Base-by-base conservation (phyloP, 2,888 invertebrate genomes). In the Caenorhabditis wallacei region DNA sequence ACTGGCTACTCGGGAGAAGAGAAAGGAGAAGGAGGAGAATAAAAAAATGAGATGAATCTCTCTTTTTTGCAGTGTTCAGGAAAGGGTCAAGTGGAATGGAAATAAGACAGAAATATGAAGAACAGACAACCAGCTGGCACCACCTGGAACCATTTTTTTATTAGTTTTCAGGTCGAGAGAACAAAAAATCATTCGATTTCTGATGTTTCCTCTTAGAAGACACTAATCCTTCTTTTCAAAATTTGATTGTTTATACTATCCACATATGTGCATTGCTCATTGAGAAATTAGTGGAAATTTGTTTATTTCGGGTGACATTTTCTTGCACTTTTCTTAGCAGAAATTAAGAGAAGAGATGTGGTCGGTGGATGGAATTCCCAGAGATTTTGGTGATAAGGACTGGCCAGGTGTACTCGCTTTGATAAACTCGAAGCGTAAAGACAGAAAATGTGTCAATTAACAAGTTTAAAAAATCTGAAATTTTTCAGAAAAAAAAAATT, bases 271-370 rank as follows among this genome's bases (percentile, higher is more conserved):
- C 61, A 46, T 61, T 51, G 48, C 63, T 56, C 54, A 64, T 16
- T 46, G 56, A 18, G n/a, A 26, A n/a, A 22, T 20, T 16, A n/a
- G 16, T 56, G 2, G 46, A 13, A 22, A 71, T 71, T 71, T 74
- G 74, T 74, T 74, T 74, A 74, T 74, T 74, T 57, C 64, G 56
- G n/a, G n/a, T 64, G 35, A 20, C 35, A 43, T 72, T 57, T 56
- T 48, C 46, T 64, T 74, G 74, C 74, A 74, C 74, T 74, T 74
- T n/a, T 74, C 63, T 51, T 46, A 59, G 40, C 37, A 35, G n/a
- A n/a, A n/a, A n/a, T n/a, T n/a, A n/a, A n/a, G n/a, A n/a, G n/a
- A n/a, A n/a, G n/a, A n/a, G n/a, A n/a, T n/a, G n/a, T n/a, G n/a
- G n/a, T n/a, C n/a, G n/a, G n/a, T n/a, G n/a, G n/a, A n/a, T n/a